Percentiles rank a stretch among this genome's conserved stretches.
phyloP scores from a whole-genome alignment of 2,888 invertebrate species.

The Macrosoma leucophasiata region DNA sequence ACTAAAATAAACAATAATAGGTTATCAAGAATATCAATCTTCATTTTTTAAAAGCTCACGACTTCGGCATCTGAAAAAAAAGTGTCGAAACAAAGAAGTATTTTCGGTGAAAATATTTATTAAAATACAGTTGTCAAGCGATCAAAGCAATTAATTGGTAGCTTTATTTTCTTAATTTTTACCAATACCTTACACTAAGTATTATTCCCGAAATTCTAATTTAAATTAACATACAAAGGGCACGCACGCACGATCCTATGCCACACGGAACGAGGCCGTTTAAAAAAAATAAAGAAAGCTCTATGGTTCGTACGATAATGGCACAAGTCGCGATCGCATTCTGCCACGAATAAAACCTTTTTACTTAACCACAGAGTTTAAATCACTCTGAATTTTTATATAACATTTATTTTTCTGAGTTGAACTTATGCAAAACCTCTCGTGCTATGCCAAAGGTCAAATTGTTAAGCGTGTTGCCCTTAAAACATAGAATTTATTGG shows the following conservation, averaged over 20 bases:
- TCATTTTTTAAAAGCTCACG: too few relatives aligned
- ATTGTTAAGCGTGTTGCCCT: slow-evolving; percentile 32
- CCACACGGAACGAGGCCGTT: slow-evolving; percentile 39
- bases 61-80: too few relatives aligned
- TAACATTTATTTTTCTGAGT: slow-evolving; percentile 35
- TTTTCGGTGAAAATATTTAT: too few relatives aligned
- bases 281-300: slow-evolving; percentile 23
- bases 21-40: too few relatives aligned
- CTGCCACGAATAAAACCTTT: slow-evolving; percentile 14
- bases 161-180: too few relatives aligned
- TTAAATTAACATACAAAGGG: slow-evolving; percentile 41
- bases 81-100: too few relatives aligned
- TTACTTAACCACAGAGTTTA: not conserved
- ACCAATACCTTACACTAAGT: too few relatives aligned
- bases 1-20: too few relatives aligned
- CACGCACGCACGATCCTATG: slow-evolving; percentile 45
- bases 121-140: too few relatives aligned
- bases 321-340: too few relatives aligned
- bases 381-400: slow-evolving; percentile 2
- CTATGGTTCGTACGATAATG: not conserved
- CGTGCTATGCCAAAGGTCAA: slow-evolving; percentile 61
- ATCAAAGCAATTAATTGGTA: too few relatives aligned
- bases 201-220: slow-evolving; percentile 36
- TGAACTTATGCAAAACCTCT: slow-evolving; percentile 31
- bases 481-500: slow-evolving; percentile 20